Evolutionary conservation across 2,888 invertebrate species (phyloP).

Genomic region (Tenthredo notha): DNA sequence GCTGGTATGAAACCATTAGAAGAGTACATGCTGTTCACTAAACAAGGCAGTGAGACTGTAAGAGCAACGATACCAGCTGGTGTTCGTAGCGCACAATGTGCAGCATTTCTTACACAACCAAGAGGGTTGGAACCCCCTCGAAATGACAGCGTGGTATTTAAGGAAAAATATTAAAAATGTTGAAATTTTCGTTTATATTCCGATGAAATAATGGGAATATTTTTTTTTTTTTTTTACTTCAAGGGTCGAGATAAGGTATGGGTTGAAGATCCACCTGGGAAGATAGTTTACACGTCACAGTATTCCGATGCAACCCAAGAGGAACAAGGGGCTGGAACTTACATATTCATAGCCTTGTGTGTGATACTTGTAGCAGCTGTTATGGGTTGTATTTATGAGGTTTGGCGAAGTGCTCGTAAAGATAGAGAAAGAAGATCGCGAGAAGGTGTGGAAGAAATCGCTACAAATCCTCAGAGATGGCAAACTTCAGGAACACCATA

Average conservation of each 20-base stretch:
- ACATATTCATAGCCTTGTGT: constrained; percentile 89
- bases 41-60: constrained; percentile 90
- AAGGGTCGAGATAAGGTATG: constrained; percentile 90
- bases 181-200: not conserved
- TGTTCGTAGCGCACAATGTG: constrained; percentile 92
- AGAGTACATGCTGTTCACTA: constrained; percentile 95
- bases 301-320: constrained; percentile 87
- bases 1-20: constrained; percentile 90
- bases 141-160: constrained; percentile 79
- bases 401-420: constrained; percentile 77
- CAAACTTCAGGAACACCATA: constrained; percentile 64
- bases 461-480: constrained; percentile 68
- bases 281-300: constrained; percentile 87
- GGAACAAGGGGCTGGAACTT: constrained; percentile 88
- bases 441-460: constrained; percentile 57
- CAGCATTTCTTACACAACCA: constrained; percentile 82
- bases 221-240: not conserved
- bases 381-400: constrained; percentile 85
- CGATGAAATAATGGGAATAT: too few relatives aligned
- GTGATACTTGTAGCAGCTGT: constrained; percentile 87
- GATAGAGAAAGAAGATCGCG: constrained; percentile 69
- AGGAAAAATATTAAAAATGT: constrained; percentile 15
- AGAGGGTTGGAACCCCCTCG: constrained; percentile 74
- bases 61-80: constrained; percentile 93
- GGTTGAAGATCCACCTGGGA: constrained; percentile 91